Conservation (phyloP, 2,113 vertebrate species). For the Cynocephalus volans region DNA sequence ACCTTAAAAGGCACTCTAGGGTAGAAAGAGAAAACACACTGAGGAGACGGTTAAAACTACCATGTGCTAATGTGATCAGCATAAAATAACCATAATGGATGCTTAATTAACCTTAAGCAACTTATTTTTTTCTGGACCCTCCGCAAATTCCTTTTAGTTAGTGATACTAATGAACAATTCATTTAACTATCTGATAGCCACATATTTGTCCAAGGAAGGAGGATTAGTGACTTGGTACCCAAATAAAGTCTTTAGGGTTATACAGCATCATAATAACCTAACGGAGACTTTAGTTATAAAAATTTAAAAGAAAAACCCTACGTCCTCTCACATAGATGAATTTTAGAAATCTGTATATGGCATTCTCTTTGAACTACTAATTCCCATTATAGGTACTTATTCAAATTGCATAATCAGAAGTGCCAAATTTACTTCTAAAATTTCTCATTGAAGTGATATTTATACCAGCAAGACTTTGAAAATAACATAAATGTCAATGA, state of each 20-base stretch:
- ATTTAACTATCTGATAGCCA: background rate
- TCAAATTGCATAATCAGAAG: background rate
- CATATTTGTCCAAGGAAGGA: background rate
- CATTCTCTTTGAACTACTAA: slow-evolving; percentile 46
- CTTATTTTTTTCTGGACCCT: background rate
- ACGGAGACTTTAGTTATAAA: background rate
- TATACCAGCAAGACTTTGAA: background rate
- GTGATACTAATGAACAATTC: background rate
- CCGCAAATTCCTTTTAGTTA: background rate
- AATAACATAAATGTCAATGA: background rate
- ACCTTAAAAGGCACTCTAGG: background rate
- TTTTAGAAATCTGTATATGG: background rate
- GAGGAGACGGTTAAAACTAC: background rate
- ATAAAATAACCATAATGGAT: slow-evolving; percentile 3
- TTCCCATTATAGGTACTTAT: slow-evolving; percentile 5
- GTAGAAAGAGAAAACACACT: background rate
- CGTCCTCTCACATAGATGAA: background rate
- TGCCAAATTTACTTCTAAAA: slow-evolving; percentile 20
- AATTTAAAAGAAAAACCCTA: background rate
- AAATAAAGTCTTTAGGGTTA: background rate
- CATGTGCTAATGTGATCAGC: background rate
- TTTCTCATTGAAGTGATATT: background rate
- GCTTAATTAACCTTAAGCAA: slow-evolving; percentile 35
- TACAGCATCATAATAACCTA: background rate
- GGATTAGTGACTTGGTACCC: background rate